These are phyloP conservation scores for Fulica atra DNA, from an alignment of 2,113 vertebrate species.

Conservation along the genomic window DNA sequence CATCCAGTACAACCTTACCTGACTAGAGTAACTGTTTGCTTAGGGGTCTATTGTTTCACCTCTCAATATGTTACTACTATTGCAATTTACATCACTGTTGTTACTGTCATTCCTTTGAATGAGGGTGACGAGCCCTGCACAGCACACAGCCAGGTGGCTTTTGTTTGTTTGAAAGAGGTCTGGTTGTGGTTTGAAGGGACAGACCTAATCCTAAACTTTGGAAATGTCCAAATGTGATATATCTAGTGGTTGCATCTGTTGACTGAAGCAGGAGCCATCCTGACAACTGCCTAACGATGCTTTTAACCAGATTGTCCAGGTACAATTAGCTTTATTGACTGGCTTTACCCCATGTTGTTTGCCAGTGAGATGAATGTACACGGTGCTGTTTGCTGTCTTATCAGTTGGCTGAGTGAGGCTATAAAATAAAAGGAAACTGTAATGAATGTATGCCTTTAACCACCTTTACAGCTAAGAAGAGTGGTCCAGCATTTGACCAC, in stretches of 20 bases:
- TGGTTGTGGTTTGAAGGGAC: neutral
- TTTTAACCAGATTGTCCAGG: neutral
- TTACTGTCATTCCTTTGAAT: neutral
- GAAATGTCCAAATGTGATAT: neutral
- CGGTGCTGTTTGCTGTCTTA: neutral
- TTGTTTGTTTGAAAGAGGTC: neutral
- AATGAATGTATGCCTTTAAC: neutral
- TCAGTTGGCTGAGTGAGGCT: neutral
- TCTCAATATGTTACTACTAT: neutral
- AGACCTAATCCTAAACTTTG: neutral
- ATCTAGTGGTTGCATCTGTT: neutral
- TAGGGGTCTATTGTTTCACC: neutral
- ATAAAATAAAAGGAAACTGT: conserved; percentile 20
- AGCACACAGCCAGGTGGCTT: neutral
- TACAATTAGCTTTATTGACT: conserved; percentile 36
- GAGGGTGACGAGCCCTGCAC: neutral
- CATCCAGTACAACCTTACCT: neutral
- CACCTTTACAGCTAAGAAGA: neutral
- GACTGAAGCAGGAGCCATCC: neutral
- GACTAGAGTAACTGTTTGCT: neutral
- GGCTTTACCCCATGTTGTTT: neutral
- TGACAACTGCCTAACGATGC: neutral
- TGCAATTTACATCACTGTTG: neutral
- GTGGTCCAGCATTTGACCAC: neutral
- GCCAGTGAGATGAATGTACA: neutral